A percentile compares a stretch with the other conserved stretches of the same genome.
phyloP scores from a whole-genome alignment of 2,797 vertebrate genomes.

The Artibeus jamaicensis region DNA sequence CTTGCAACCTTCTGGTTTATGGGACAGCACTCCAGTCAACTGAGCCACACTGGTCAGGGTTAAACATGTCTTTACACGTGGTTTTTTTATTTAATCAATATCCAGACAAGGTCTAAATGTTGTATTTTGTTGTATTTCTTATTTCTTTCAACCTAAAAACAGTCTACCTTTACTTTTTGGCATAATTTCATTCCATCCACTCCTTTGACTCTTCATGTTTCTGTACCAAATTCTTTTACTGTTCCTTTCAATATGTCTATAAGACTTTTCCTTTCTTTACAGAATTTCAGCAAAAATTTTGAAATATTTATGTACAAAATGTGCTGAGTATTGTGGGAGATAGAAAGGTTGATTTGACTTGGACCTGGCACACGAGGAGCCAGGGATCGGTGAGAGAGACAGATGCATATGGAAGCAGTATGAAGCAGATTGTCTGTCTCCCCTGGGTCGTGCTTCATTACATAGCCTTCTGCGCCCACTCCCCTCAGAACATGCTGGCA shows the following conservation, averaged over 20 bases:
- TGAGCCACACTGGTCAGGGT: too few relatives aligned
- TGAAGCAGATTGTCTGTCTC: neutral
- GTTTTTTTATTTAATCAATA: constrained; percentile 51
- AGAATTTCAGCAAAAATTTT: constrained; percentile 23
- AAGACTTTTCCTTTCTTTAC: neutral
- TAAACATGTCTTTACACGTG: neutral
- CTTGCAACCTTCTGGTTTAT: too few relatives aligned
- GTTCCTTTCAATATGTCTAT: neutral
- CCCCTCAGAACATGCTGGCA: neutral
- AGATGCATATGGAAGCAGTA: neutral
- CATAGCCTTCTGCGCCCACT: neutral
- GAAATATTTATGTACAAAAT: neutral
- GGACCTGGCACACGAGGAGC: neutral
- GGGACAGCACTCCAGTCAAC: too few relatives aligned
- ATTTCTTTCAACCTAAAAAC: neutral
- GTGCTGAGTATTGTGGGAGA: neutral
- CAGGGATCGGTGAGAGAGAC: neutral
- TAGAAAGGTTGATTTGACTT: constrained; percentile 25
- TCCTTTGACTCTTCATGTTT: neutral
- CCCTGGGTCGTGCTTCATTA: neutral
- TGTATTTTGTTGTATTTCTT: neutral
- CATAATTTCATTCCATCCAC: neutral
- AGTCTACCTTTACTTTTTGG: neutral
- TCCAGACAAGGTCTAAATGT: neutral
- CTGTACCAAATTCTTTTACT: neutral